phyloP scores from a whole-genome alignment of 1,140 invertebrate genomes.

The Bombus huntii region DNA sequence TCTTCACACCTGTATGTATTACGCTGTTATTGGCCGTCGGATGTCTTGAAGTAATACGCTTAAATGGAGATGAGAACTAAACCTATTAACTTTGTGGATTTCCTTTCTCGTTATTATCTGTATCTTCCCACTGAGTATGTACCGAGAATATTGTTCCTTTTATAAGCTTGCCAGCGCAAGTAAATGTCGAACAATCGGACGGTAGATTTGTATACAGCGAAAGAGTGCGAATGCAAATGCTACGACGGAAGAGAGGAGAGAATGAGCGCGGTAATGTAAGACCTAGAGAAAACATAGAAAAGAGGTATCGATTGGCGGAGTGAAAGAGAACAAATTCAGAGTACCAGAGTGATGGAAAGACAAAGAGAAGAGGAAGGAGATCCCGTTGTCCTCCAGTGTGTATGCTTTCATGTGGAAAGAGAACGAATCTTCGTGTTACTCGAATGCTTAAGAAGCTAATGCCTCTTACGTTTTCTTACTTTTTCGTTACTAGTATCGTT shows the following conservation, averaged over 20 bases:
- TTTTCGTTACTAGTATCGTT: conserved; percentile 20
- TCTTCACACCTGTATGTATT: conserved; percentile 18
- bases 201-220: conserved; percentile 39
- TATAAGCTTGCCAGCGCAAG: conserved; percentile 52
- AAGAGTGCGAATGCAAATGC: neutral
- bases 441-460: conserved; percentile 18
- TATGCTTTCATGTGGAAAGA: conserved; percentile 33
- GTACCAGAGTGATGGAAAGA: neutral
- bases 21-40: conserved; percentile 33
- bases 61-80: conserved; percentile 53
- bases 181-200: conserved; percentile 49
- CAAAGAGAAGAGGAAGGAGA: neutral
- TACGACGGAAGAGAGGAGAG: neutral
- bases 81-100: conserved; percentile 39
- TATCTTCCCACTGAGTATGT: conserved; percentile 53
- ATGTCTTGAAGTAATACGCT: conserved; percentile 63
- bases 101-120: conserved; percentile 45
- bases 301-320: neutral
- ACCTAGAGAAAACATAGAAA: neutral
- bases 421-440: conserved; percentile 39
- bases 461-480: conserved; percentile 28
- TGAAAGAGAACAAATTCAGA: neutral
- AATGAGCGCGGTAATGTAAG: neutral
- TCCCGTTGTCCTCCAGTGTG: conserved; percentile 8
- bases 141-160: conserved; percentile 64